Evolutionary conservation across 2,797 vertebrate genomes (phyloP), one percentile per base, ranked within the genome.

Genomic region (Sebastes nivosus): DNA sequence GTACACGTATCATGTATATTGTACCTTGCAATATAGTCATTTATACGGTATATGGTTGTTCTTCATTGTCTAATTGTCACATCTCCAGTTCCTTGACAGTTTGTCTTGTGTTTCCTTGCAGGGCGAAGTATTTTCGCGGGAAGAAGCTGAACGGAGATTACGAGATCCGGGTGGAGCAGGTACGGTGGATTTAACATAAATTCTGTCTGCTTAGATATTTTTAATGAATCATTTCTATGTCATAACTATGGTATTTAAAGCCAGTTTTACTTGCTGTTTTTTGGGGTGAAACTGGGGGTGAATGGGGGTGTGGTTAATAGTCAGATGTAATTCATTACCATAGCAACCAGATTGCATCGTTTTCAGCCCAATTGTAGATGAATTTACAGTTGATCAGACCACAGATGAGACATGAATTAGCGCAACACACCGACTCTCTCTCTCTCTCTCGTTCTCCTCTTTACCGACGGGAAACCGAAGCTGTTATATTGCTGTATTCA

Each of bases 101-200:
- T 42, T 75, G 10, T 72, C 52, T 87, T 30, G 50, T 74, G 65
- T 89, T 81, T 92, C 72, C 38, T 46, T 70, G 16, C 91, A 99
- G 98, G 98, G 94, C 96, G 0, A 99, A 98, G 81, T 98, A 98
- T 89, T 99, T 99, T 93, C 93, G 97, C 58, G 97, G 97, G 34
- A 98, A 97, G 95, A 99, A 97, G 90, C 95, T 99, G 91, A 97
- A 98, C 16, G 98, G 97, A 76, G 98, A 99, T 59, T 96, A 96
- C 63, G 98, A 99, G 89, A 98, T 99, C 80, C 96, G 97, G 27
- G 97, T 99, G 87, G 98, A 99, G 85, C 98, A 99, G 98, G 98
- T 99, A 94, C 89, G 95, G 92, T 82, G 14, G 3, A 14, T 75
- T 22, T 27, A 38, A 42, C 38, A 10, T 29, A 0, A 16, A 29